Base-by-base conservation (phyloP, 2,888 invertebrate genomes). In the Erannis defoliaria region DNA sequence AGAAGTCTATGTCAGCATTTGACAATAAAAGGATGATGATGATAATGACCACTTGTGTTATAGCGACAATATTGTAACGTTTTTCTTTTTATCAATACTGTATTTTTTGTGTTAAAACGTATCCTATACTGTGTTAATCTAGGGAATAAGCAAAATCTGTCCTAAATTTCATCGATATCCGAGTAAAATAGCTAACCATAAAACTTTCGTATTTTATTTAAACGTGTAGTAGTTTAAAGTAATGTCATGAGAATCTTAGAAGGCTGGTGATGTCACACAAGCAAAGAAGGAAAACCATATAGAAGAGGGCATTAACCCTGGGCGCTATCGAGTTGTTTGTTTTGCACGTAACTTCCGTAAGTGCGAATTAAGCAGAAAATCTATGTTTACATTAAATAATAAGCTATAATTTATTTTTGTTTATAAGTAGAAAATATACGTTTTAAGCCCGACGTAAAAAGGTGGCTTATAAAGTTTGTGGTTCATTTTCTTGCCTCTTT, bases 231-330 rank as follows among this genome's bases (percentile, higher is more conserved):
- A 4, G n/a, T 42, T 40, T 23, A 43, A 19, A 38, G 19, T 29
- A 14, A 40, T 14, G 29, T 48, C 21, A n/a, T 46, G 14, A 33
- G 45, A 23, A 35, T 43, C 26, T 26, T 33, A 55, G 48, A 40
- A 58, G 43, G 26, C 4, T 21, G 46, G 75, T 84, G 84, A 84
- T 79, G 77, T 84, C 84, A 84, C 74, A 67, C 59, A 64, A 63
- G 68, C 76, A 56, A 73, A 80, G 77, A 81, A 82, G 85, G 84
- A 81, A 83, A 84, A 82, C 73, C 50, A 45, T 53, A 64, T 74
- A 76, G 70, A 74, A 78, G 78, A 79, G 83, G 75, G 38, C 60
- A 49, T 19, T 33, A 42, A 60, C 56, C 33, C 46, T 4, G 54
- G 56, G 21, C 18, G 19, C 29, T 46, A 43, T 48, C 55, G 37